Evolutionary conservation across 2,888 invertebrate species (phyloP), one percentile per base, ranked within the genome.

Genomic region (Drosophila siamana): DNA sequence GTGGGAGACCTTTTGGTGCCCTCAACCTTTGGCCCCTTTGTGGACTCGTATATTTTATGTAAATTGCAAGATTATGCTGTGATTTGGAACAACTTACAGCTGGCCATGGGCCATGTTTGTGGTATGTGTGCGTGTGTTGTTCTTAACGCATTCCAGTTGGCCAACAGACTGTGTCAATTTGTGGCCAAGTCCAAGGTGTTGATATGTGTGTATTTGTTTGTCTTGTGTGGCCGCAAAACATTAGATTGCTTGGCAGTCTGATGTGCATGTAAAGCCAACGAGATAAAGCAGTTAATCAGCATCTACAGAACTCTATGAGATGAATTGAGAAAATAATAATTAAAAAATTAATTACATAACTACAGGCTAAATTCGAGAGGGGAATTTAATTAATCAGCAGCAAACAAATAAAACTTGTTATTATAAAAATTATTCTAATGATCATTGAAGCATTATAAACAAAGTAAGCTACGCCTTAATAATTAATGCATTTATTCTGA

Each of bases 21-120:
- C 44, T 47, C 65, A 22, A 16, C 52, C 57, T 54, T 54, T 65
- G 60, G 60, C 11, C 4, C 63, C 74, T 76, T 51, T 60, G 74
- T 38, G 15, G 36, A 38, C 15, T 38, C 74, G 72, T 78, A 62
- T 77, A 78, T 83, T 78, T 90, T 86, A 89, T 89, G 88, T 89
- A 89, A 89, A 89, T 89, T 89, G 74, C 74, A 16, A 69, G 86
- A 89, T 89, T 89, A 89, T 77, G 61, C 78, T 82, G 77, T 78
- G 89, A 88, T 86, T 89, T 83, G 69, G 69, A 66, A 69, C 78
- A 78, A 78, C 78, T 81, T 79, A 77, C 67, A 76, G 80, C 80
- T 70, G 73, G 68, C 72, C 74, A 75, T 47, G 50, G 40, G 61
- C 66, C 74, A 69, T 71, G 67, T 71, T 64, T 66, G 46, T 44